Evolutionary conservation across 2,113 vertebrate species (phyloP).

Genomic region (Apteryx mantelli): DNA sequence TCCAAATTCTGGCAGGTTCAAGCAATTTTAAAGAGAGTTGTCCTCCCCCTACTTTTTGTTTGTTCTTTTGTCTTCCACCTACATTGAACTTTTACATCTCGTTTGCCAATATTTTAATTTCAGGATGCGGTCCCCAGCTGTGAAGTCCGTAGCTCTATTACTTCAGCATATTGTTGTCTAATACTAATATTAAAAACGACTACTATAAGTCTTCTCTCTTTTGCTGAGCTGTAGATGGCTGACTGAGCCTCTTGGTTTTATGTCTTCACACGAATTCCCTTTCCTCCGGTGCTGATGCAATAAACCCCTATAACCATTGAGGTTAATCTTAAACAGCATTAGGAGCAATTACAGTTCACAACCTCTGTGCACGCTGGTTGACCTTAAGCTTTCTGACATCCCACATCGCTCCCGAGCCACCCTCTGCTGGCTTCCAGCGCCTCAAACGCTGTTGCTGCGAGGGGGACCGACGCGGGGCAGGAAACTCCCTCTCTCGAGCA

Average conservation of each 20-base stretch:
- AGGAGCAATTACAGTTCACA: conserved; percentile 64
- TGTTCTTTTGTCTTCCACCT: neutral
- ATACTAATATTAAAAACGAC: neutral
- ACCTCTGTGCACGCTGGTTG: conserved; percentile 49
- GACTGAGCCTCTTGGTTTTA: neutral
- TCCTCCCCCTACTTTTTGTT: neutral
- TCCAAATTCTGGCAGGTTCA: neutral
- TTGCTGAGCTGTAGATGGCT: neutral
- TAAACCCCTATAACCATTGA: conserved; percentile 51
- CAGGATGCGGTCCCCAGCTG: neutral
- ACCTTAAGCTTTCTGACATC: conserved; percentile 54
- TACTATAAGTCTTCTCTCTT: neutral
- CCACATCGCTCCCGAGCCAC: neutral
- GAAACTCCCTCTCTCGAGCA: conserved; percentile 7
- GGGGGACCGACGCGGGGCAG: neutral
- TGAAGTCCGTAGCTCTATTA: neutral
- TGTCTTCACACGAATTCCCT: conserved; percentile 56
- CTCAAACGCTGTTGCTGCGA: neutral
- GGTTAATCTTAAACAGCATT: conserved; percentile 66
- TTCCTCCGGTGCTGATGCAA: conserved; percentile 51
- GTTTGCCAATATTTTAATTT: neutral
- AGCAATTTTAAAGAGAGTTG: neutral
- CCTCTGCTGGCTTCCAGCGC: conserved; percentile 11
- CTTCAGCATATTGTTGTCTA: neutral
- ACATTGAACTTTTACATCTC: conserved; percentile 4